phyloP scores from a whole-genome alignment of 1,140 invertebrate species.

The Orius laevigatus region DNA sequence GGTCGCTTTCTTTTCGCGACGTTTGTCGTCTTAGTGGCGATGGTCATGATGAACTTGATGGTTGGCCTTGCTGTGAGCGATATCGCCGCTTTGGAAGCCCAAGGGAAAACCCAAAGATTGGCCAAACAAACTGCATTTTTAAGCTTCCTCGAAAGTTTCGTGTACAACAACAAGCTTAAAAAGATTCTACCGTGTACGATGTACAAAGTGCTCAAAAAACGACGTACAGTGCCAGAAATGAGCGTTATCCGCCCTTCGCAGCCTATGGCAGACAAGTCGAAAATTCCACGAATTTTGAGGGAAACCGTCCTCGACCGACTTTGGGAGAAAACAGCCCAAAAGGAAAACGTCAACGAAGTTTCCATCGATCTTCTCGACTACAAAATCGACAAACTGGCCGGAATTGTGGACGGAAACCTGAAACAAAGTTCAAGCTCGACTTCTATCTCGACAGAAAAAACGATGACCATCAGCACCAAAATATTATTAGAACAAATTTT shows the following conservation, averaged over 20 bases:
- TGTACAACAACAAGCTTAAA: constrained; percentile 14
- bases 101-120: constrained; percentile 18
- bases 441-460: too few relatives aligned
- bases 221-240: constrained; percentile 5
- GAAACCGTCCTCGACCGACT: constrained; percentile 13
- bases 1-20: constrained; percentile 22
- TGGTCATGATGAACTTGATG: constrained; percentile 31
- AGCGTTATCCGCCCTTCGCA: constrained; percentile 7
- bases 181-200: constrained; percentile 9
- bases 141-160: constrained; percentile 18
- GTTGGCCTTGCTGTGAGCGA: constrained; percentile 32
- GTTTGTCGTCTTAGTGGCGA: constrained; percentile 27
- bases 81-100: constrained; percentile 21
- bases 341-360: neutral
- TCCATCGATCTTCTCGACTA: neutral
- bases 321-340: neutral
- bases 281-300: constrained; percentile 4
- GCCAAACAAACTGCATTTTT: constrained; percentile 21
- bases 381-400: neutral
- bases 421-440: too few relatives aligned
- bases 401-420: too few relatives aligned
- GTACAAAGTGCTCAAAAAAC: neutral
- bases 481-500: too few relatives aligned
- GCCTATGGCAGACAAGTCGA: neutral
- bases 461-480: too few relatives aligned